phyloP scores from a whole-genome alignment of 2,113 vertebrate species.

The Syngnathoides biaculeatus region DNA sequence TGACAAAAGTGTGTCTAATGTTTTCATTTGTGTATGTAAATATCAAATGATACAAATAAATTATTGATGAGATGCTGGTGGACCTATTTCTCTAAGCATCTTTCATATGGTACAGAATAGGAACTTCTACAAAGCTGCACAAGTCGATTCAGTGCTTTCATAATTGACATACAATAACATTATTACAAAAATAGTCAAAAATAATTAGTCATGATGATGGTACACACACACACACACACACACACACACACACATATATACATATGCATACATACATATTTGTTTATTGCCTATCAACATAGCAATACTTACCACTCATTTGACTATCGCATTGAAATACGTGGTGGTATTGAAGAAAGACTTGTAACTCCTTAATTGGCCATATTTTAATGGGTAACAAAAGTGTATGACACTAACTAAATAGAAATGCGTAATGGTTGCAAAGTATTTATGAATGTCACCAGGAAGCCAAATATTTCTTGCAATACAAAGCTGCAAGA shows the following conservation, averaged over 20 bases:
- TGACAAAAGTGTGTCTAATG: slow-evolving; percentile 20
- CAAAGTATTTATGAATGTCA: slow-evolving; percentile 11
- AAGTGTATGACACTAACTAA: slow-evolving; percentile 30
- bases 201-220: not conserved
- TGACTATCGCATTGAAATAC: slow-evolving; percentile 2
- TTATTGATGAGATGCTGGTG: slow-evolving; percentile 37
- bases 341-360: slow-evolving; percentile 24
- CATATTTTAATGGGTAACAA: not conserved
- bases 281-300: not conserved
- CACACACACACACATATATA: too few relatives aligned
- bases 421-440: not conserved
- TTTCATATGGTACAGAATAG: not conserved
- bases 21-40: slow-evolving; percentile 61
- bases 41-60: slow-evolving; percentile 63
- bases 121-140: slow-evolving; percentile 5
- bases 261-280: too few relatives aligned
- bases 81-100: slow-evolving; percentile 35
- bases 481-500: not conserved
- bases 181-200: not conserved
- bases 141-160: slow-evolving; percentile 6
- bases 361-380: not conserved
- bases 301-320: not conserved
- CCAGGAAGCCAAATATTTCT: not conserved
- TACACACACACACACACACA: too few relatives aligned
- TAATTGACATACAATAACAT: not conserved